Evolutionary conservation across 64 coral and sea anemone genomes (phyloP), one percentile per base, ranked within the genome.

Genomic region (Acropora yongei): DNA sequence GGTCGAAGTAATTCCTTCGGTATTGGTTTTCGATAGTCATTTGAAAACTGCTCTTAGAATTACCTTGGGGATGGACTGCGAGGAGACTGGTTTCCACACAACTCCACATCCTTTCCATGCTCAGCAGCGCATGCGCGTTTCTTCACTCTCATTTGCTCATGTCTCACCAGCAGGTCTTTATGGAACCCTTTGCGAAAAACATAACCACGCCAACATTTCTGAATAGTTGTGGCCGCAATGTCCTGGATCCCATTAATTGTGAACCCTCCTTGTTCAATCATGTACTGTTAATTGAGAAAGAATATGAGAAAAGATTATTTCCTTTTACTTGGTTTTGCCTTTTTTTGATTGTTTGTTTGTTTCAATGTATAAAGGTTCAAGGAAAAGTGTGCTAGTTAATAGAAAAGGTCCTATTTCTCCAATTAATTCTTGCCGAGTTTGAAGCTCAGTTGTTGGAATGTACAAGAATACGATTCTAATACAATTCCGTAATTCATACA

Each of bases 201-300:
- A 61, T 87, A 91, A 10, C 95, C 95, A 17, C 89, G 78, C 95
- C 95, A 97, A 44, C 92, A 91, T 65, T 57, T 77, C 67, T 97
- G 95, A 63, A 97, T 91, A 44, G 92, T 85, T 20, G 88, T 97
- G 20, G 84, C 92, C 7, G 95, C 95, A 2, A 97, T 84, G 82
- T 97, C 92, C 68, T 93, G 92, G 66, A 97, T 94, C 4, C 90
- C 95, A 65, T 69, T 90, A 6, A 97, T 94, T 30, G 95, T 97
- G 20, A 97, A 89, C 5, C 85, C 92, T 41, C 95, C 92, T 83
- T 94, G 92, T 71, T 97, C 95, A 0, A 94, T 87, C 92, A 97
- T 90, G 19, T 96, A 93, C 95, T 96, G 57, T 57, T 1, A 76
- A 76, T 20, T 68, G 77, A 30, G 30, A 18, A 81, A 14, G 17